Conservation (phyloP, 2,797 vertebrate species). For the Cyclopterus lumpus region DNA sequence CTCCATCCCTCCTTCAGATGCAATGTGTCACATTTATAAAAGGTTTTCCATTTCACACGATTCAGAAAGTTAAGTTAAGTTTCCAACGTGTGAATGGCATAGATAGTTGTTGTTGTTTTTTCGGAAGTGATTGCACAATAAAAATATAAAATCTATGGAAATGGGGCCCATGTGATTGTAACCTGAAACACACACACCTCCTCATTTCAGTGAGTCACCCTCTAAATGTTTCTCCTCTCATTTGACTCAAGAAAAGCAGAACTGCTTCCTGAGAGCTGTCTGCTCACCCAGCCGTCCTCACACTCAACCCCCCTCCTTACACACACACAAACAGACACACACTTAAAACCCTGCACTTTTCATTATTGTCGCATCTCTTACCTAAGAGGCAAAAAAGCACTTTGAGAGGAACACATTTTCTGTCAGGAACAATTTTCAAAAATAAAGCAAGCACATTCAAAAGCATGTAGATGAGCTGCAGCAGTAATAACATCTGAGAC, state of each 20-base stretch:
- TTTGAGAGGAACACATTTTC: slow-evolving; percentile 22
- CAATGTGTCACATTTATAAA: slow-evolving; percentile 45
- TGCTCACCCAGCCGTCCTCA: slow-evolving; percentile 47
- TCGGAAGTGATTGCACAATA: slow-evolving; percentile 33
- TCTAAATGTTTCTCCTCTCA: slow-evolving; percentile 61
- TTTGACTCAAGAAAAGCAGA: slow-evolving; percentile 61
- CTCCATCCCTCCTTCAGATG: slow-evolving; percentile 29
- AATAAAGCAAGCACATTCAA: slow-evolving; percentile 41
- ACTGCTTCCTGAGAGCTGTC: slow-evolving; percentile 52
- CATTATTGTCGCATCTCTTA: slow-evolving; percentile 60
- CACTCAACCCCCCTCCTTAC: background rate
- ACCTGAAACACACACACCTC: slow-evolving; percentile 56
- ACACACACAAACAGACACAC: background rate
- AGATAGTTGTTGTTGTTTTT: background rate
- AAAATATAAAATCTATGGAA: slow-evolving; percentile 42
- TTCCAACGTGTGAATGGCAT: slow-evolving; percentile 10
- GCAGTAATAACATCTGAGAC: slow-evolving; percentile 47
- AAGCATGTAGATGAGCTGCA: slow-evolving; percentile 48
- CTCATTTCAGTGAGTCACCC: slow-evolving; percentile 68
- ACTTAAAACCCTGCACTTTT: slow-evolving; percentile 49
- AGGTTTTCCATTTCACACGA: slow-evolving; percentile 28
- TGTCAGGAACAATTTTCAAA: slow-evolving; percentile 25
- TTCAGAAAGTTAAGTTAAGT: slow-evolving; percentile 23
- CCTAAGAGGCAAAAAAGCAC: slow-evolving; percentile 38
- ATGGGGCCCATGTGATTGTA: slow-evolving; percentile 43